Base-by-base conservation (phyloP, 1,140 invertebrate species). In the Tribolium madens region DNA sequence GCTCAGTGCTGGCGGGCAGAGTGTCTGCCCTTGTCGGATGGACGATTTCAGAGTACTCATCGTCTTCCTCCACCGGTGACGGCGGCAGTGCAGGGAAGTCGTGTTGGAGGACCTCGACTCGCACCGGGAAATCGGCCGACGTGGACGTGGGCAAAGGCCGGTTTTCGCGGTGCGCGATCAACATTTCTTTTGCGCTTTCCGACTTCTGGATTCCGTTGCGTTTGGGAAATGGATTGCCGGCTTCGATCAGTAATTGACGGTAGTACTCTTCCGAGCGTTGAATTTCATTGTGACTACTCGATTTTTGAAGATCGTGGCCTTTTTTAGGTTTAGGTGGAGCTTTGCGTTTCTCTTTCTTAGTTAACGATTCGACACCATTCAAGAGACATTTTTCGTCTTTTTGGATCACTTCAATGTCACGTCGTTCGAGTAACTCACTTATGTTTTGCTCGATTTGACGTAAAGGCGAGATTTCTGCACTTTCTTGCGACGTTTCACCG, bases 11-110 rank as follows among this genome's bases (percentile, higher is more conserved):
- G 72, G 86, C 84, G 72, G 89, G 89, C 77, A 90, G 82, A 2
- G 88, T 89, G 57, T 90, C 89, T 14, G 88, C 86, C 84, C 79
- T 78, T 26, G 21, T 26, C 4, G 87, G 87, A 64, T 89, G 87
- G 74, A 90, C 87, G 53, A 92, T 89, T 86, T 93, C 92, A 7
- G 91, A 91, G 79, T 92, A 92, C 76, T 93, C 92, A 79, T 93
- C 91, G 64, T 92, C 91, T 84, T 93, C 92, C 83, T 93, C 92
- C 0, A 94, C 92, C 1, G 92, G 93, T 0, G 92, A 93, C 1
- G 93, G 91, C 5, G 93, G 93, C 42, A 95, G 84, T 21, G 94
- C 93, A n/a, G 93, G 93, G 77, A 94, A 94, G 76, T 93, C 93
- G 36, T 86, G 86, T 18, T 86, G 85, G 10, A 90, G 77, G 17